phyloP scores from a whole-genome alignment of 1,140 invertebrate species.

The Chelonus insularis region DNA sequence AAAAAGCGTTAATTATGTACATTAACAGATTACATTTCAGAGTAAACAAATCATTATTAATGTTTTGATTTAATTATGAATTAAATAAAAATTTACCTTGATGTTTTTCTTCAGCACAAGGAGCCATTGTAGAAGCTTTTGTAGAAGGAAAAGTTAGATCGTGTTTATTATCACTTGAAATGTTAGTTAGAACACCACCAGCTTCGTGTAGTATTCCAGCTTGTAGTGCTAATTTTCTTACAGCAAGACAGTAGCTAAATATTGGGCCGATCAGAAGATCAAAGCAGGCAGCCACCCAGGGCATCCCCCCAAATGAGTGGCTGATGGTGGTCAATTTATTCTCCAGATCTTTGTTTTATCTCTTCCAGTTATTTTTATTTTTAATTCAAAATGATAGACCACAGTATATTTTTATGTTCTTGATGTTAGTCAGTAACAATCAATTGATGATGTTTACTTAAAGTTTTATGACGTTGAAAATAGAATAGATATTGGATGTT shows the following conservation, averaged over 20 bases:
- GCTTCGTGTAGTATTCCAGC: constrained; percentile 43
- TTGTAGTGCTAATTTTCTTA: constrained; percentile 47
- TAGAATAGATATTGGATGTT: too few species aligned
- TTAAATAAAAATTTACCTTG: constrained; percentile 40
- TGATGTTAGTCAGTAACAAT: not conserved
- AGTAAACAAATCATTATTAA: too few species aligned
- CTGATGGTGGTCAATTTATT: not conserved
- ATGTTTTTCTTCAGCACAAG: constrained; percentile 39
- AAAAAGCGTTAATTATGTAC: too few species aligned
- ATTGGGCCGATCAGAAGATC: constrained; percentile 48
- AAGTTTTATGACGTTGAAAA: too few species aligned
- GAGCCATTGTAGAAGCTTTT: constrained; percentile 40
- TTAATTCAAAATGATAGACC: not conserved
- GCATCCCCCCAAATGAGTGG: constrained; percentile 42
- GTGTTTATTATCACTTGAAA: constrained; percentile 14
- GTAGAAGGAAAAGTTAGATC: constrained; percentile 4
- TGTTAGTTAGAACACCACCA: constrained; percentile 6
- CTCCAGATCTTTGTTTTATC: constrained; percentile 12
- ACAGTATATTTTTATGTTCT: not conserved
- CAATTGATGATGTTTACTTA: too few species aligned
- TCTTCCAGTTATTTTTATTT: not conserved
- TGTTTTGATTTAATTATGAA: too few species aligned
- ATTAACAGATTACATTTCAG: too few species aligned
- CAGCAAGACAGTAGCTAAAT: constrained; percentile 47
- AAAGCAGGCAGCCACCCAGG: constrained; percentile 52